phyloP scores from a whole-genome alignment of 2,797 vertebrate species.

The Anisognathus igniventris region DNA sequence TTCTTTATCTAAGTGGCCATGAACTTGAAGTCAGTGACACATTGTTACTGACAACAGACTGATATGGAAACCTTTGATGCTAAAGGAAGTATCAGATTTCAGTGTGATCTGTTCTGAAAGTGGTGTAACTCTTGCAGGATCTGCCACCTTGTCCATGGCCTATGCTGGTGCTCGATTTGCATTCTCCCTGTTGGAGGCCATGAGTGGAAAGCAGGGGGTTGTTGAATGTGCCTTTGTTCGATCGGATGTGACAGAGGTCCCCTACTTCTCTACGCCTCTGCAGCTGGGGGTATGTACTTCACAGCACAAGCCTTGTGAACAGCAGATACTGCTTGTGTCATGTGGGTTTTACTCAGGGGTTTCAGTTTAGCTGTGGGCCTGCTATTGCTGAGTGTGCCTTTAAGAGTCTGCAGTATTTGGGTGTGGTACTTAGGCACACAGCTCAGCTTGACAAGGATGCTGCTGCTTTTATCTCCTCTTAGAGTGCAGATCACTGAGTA shows the following conservation, averaged over 20 bases:
- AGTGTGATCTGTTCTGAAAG: neutral
- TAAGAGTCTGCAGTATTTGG: neutral
- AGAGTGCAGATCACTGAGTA: neutral
- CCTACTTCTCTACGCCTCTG: conserved; percentile 96
- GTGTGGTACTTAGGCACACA: rapidly evolving
- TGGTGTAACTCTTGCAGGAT: conserved; percentile 74
- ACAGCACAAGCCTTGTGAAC: neutral
- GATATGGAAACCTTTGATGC: neutral
- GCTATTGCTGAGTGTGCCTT: rapidly evolving
- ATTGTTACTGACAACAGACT: neutral
- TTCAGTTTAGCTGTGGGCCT: neutral
- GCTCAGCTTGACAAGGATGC: neutral
- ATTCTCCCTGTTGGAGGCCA: conserved; percentile 93
- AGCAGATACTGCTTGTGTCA: neutral
- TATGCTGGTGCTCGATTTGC: conserved; percentile 95
- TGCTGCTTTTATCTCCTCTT: neutral
- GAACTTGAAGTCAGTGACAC: neutral
- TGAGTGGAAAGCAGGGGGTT: conserved; percentile 95
- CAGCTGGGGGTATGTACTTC: conserved; percentile 83
- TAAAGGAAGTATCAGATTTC: neutral
- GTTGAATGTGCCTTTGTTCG: conserved; percentile 90
- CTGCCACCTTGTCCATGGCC: conserved; percentile 96
- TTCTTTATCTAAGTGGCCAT: neutral
- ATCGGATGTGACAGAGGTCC: conserved; percentile 91
- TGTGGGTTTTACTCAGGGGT: neutral